These are phyloP conservation scores for Barbus barbus DNA, from an alignment of 2,113 vertebrate species.

Conservation along the genomic window DNA sequence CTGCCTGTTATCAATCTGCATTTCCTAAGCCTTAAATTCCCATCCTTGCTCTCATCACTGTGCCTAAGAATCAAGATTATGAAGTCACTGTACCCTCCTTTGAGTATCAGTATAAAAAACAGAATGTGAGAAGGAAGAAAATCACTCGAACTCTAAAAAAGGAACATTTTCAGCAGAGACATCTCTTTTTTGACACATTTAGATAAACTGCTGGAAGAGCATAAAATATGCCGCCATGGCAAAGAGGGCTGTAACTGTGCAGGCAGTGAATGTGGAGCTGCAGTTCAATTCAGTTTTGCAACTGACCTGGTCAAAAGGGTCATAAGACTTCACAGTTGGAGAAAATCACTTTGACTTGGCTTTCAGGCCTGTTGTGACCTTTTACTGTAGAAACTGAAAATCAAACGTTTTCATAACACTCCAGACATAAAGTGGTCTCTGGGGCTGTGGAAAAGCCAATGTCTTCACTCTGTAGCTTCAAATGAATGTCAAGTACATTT, in stretches of 20 bases:
- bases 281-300: constrained; percentile 37
- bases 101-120: constrained; percentile 4
- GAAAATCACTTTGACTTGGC: constrained; percentile 44
- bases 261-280: background rate
- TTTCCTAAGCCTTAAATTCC: constrained; percentile 14
- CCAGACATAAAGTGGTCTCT: too few relatives aligned
- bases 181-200: constrained; percentile 19
- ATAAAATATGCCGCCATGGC: background rate
- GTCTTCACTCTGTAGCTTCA: background rate
- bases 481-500: background rate
- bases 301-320: constrained; percentile 42
- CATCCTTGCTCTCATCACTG: background rate
- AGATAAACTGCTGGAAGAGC: constrained; percentile 27
- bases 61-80: constrained; percentile 21
- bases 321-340: constrained; percentile 15
- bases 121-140: background rate
- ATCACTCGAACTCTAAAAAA: background rate
- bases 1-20: constrained; percentile 29
- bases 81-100: constrained; percentile 25
- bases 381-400: constrained; percentile 36
- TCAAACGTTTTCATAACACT: constrained; percentile 10
- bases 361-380: constrained; percentile 44
- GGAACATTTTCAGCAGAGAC: constrained; percentile 12
- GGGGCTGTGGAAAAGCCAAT: background rate
- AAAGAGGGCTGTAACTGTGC: background rate